Percentiles rank a stretch among this genome's conserved stretches.
These are phyloP conservation scores for Samia ricini DNA, from an alignment of 1,140 invertebrate genomes.

Conservation along the genomic window DNA sequence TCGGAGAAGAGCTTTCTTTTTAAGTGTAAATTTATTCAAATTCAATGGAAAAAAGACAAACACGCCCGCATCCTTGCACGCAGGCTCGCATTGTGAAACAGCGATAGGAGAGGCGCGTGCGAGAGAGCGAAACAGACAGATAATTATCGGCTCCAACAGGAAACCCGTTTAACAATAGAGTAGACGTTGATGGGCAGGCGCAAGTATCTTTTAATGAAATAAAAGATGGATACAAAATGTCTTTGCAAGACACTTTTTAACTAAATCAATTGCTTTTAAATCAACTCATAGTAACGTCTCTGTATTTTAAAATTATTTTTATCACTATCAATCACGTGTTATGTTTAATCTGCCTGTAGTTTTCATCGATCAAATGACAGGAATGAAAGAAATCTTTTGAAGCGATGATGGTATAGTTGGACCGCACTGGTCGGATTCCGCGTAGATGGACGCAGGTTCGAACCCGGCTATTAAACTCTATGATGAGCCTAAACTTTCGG, in stretches of 20 bases:
- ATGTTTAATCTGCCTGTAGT: too few species aligned
- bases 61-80: constrained; percentile 35
- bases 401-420: too few species aligned
- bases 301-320: too few species aligned
- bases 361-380: too few species aligned
- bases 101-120: constrained; percentile 9
- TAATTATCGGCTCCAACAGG: not conserved
- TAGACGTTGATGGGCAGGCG: not conserved
- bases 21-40: constrained; percentile 66
- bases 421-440: too few species aligned
- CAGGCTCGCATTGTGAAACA: constrained; percentile 12
- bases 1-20: constrained; percentile 32
- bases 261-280: not conserved
- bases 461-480: too few species aligned
- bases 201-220: not conserved
- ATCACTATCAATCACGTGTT: too few species aligned
- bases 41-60: constrained; percentile 45
- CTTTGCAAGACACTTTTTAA: not conserved
- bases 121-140: not conserved
- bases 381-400: too few species aligned
- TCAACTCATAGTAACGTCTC: not conserved
- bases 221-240: not conserved
- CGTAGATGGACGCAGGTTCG: too few species aligned
- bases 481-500: too few species aligned
- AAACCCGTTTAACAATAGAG: not conserved